Evolutionary conservation across 2,888 invertebrate species (phyloP), one percentile per base, ranked within the genome.

Genomic region (Mythimna pallens): DNA sequence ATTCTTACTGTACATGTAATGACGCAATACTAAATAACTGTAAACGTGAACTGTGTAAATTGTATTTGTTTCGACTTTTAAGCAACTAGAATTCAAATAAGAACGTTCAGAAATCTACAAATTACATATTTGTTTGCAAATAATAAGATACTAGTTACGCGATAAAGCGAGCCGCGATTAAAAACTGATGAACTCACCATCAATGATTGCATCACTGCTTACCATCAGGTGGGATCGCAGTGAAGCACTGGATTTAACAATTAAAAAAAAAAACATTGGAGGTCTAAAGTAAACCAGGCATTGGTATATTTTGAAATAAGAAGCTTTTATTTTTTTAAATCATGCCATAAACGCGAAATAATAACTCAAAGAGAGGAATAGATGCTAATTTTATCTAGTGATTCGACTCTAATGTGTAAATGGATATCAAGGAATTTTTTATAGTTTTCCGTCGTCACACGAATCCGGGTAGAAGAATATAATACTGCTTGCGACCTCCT

Each of bases 21-120:
- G 78, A 86, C 86, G 85, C 73, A 79, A 70, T 73, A 79, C 81
- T 73, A 71, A 67, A 65, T 57, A 65, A 75, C 79, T 78, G 73
- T 67, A 78, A 50, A 57, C 63, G 69, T 71, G 66, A 80, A 69
- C 59, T 34, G 63, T 20, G 17, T 7, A 65, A n/a, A 22, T 30
- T n/a, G 5, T 34, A 40, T 14, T 12, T 20, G 22, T 65, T 66
- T 34, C n/a, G 12, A 25, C 14, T 8, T 30, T 30, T 3, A 47
- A 36, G 17, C 36, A 63, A 36, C 14, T 50, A 47, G 17, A 57
- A 34, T 55, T 20, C 14, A 8, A 57, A 20, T 70, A 30, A 14
- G 50, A 67, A 22, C 14, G n/a, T 50, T 52, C 10, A 22, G 17
- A 17, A 55, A n/a, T n/a, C 8, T 47, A 62, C 0, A 34, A 63